Base-by-base conservation (phyloP, 2,888 invertebrate species). In the Andrena chrysosceles region DNA sequence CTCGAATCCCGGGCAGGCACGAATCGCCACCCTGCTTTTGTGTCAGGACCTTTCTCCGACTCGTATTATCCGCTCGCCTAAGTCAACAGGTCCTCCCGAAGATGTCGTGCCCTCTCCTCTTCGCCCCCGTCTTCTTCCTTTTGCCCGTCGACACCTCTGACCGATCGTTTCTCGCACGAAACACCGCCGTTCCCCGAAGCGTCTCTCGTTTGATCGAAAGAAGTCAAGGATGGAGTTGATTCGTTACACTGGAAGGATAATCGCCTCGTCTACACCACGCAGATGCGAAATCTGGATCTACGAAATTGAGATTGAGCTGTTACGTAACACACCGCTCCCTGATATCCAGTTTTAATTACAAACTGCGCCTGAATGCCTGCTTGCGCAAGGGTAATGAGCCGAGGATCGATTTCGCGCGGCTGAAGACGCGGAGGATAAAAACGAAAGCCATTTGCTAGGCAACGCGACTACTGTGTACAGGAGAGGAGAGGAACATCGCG, bases 71-170 rank as follows among this genome's bases (percentile, higher is more conserved):
- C 83, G 86, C 81, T 84, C 68, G 76, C 86, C 86, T 88, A 89
- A 90, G 86, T 89, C 88, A 89, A 87, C 90, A 89, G 86, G 83
- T 90, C 81, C 85, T 77, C 77, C 80, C 60, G 76, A 48, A 74
- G 80, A 86, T 77, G 62, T 80, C 78, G 77, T 74, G 70, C 64
- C 71, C 16, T 54, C 26, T 52, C 54, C 70, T 68, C 71, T 63
- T 62, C 64, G n/a, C 52, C 33, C 54, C 48, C 56, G 33, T 60
- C 68, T 48, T 59, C 35, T 82, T 62, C 77, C 62, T 83, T 84
- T 79, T 83, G 54, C 60, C 78, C 76, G 79, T 87, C 77, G 81
- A 81, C 83, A 87, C 82, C 85, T 81, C 66, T 59, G 64, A 71
- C 66, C 79, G 76, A 81, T 84, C 77, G 81, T 8, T 66, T 31